Base-by-base conservation (phyloP, 1,140 invertebrate species). In the Diorhabda elongata region DNA sequence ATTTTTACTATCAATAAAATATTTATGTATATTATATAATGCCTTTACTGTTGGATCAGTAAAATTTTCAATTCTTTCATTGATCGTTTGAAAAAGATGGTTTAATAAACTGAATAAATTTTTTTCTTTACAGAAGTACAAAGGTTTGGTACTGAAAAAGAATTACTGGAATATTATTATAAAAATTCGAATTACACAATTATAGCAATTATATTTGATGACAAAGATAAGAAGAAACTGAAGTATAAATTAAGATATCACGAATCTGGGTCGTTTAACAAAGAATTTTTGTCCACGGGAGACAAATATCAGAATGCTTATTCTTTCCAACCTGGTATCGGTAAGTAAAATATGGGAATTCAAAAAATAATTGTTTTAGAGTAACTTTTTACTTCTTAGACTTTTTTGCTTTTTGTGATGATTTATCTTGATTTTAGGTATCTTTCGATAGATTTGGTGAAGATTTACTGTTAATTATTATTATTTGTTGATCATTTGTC, bases 191-290 rank as follows among this genome's bases (percentile, higher is more conserved):
- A 74, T 58, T 59, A 59, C 9, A 69, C 74, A 44, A 45, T 69
- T 26, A 70, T 76, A 59, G 75, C 71, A 5, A 69, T 80, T 11
- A 67, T 80, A 45, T 78, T 80, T 52, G 72, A 79, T 63, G 8
- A 45, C 41, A 59, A 67, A 6, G n/a, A 52, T 8, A 60, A 75
- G 0, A 70, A 69, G 0, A 64, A 72, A 3, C 75, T 79, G 59
- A 75, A 77, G 58, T 80, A 75, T 64, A 70, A 68, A 44, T 71
- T 80, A 42, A 72, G 75, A 45, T 61, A 58, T 44, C 67, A 73
- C 56, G 43, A 71, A 26, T n/a, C 56, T 4, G 61, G 41, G 42
- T 56, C 68, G 6, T 63, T 42, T 5, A 66, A 64, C 52, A 64
- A 66, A 44, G 58, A 42, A 52, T 11, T 47, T 47, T 42, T 67